Conservation (phyloP, 2,888 invertebrate genomes). For the Latrodectus elegans region DNA sequence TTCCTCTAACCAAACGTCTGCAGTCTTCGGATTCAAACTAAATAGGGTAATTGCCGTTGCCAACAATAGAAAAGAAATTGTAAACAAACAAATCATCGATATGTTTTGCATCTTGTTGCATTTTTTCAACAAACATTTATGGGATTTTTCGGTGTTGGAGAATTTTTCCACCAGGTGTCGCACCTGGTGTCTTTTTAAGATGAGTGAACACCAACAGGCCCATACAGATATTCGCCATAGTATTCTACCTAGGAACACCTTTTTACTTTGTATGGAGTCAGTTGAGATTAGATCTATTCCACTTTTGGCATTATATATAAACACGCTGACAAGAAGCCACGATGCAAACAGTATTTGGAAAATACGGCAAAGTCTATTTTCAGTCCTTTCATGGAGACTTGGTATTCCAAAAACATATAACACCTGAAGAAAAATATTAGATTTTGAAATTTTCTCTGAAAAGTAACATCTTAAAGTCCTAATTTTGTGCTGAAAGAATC, state of each 20-base stretch:
- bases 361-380: neutral
- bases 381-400: neutral
- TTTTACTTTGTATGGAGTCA: neutral
- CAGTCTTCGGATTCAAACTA: neutral
- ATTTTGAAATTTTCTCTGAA: neutral
- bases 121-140: neutral
- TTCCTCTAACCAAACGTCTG: neutral
- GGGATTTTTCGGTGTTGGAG: too few species aligned
- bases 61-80: neutral
- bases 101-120: neutral
- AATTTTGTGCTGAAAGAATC: too few species aligned
- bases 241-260: neutral
- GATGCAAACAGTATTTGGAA: neutral
- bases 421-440: neutral
- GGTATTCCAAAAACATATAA: neutral
- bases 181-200: neutral
- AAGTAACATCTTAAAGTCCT: too few species aligned
- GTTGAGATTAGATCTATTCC: neutral
- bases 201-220: neutral
- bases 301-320: neutral
- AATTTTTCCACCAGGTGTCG: neutral
- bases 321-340: neutral
- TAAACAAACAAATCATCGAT: neutral
- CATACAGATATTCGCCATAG: neutral
- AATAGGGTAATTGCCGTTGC: neutral